A percentile compares a stretch with the other conserved stretches of the same genome.
Evolutionary conservation across 2,113 vertebrate genomes (phyloP).

Genomic region (Lycaon pictus): DNA sequence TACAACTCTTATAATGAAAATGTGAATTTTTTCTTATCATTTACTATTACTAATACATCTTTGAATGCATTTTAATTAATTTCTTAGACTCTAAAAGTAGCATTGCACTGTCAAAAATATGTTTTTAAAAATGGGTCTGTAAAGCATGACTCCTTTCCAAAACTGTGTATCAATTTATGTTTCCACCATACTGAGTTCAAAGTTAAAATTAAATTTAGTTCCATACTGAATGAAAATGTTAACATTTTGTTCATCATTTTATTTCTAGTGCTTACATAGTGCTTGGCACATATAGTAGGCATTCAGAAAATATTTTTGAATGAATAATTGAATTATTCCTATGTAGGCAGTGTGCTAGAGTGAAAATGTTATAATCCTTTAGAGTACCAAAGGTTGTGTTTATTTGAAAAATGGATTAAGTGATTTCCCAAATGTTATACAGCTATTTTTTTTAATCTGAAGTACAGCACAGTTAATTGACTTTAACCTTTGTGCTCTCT

Average conservation of each 20-base stretch:
- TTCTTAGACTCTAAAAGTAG: not conserved
- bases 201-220: slow-evolving; percentile 43
- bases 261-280: not conserved
- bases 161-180: not conserved
- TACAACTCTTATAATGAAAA: not conserved
- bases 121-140: not conserved
- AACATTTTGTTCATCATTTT: not conserved
- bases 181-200: not conserved
- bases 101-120: not conserved
- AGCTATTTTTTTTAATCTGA: not conserved
- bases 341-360: not conserved
- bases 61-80: not conserved
- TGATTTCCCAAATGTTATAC: not conserved
- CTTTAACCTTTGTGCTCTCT: not conserved
- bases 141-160: not conserved
- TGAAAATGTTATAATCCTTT: not conserved
- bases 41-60: not conserved
- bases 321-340: not conserved
- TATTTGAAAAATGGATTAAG: not conserved
- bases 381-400: not conserved
- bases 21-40: not conserved
- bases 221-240: not conserved
- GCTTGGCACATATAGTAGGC: not conserved
- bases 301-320: not conserved
- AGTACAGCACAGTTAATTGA: not conserved